Evolutionary conservation across 2,113 vertebrate genomes (phyloP).

Genomic region (Eulemur rufifrons): DNA sequence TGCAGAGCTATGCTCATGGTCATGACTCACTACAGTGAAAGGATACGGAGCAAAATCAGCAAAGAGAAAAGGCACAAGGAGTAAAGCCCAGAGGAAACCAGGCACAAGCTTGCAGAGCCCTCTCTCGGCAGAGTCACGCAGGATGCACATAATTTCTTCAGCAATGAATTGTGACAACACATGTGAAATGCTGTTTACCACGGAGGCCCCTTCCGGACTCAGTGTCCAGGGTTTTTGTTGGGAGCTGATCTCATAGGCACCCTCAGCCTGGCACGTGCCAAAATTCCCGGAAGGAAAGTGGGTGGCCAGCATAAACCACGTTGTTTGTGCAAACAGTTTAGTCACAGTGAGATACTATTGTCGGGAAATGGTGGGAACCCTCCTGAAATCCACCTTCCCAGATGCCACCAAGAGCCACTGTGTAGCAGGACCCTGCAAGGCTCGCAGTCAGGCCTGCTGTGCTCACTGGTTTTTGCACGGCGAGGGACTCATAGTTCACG

Average conservation of each 20-base stretch:
- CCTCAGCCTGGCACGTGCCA: background rate
- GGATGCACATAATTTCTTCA: background rate
- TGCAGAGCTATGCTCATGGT: background rate
- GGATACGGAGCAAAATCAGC: background rate
- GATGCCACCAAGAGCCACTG: background rate
- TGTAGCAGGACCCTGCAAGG: background rate
- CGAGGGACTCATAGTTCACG: background rate
- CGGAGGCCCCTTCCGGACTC: background rate
- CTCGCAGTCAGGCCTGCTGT: background rate
- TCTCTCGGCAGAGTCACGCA: background rate
- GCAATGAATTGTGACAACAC: background rate
- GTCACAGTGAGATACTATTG: background rate
- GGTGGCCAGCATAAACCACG: background rate
- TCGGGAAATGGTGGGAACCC: background rate
- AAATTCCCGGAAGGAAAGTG: background rate
- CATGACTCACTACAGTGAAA: background rate
- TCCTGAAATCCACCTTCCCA: background rate
- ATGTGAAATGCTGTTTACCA: accelerated
- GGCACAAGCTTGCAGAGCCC: background rate
- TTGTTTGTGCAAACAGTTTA: background rate
- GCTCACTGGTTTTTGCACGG: background rate
- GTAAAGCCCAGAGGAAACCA: background rate
- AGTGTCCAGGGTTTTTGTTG: accelerated
- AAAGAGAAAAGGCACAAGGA: background rate
- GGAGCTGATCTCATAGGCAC: background rate